Evolutionary conservation across 2,888 invertebrate species (phyloP).

Genomic region (Notodonta dromedarius): DNA sequence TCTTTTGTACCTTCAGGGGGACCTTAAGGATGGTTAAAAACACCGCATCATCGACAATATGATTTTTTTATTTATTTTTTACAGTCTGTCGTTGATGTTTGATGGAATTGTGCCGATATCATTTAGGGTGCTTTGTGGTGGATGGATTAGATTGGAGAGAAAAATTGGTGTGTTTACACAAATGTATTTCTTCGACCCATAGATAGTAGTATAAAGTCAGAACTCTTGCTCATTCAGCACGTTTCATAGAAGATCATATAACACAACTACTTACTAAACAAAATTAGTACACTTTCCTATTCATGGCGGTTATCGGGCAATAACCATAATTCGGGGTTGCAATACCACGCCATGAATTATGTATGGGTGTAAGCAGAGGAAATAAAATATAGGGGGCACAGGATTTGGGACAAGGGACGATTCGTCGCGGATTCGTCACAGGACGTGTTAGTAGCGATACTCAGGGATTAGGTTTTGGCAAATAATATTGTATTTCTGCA

Average conservation of each 20-base stretch:
- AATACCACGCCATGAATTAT: constrained; percentile 70
- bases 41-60: constrained; percentile 57
- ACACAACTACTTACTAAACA: constrained; percentile 23
- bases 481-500: constrained; percentile 29
- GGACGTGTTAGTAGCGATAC: constrained; percentile 23
- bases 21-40: constrained; percentile 39
- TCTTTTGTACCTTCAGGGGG: constrained; percentile 54
- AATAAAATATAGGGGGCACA: constrained; percentile 59
- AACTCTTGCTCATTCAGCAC: not conserved
- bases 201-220: no score
- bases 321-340: constrained; percentile 46
- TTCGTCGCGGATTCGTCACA: constrained; percentile 75
- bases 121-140: constrained; percentile 24
- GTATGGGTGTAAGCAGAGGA: constrained; percentile 47
- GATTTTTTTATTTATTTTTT: constrained; percentile 78
- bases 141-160: not conserved
- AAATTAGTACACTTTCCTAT: constrained; percentile 40
- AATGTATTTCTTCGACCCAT: no score
- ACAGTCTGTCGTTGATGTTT: constrained; percentile 74
- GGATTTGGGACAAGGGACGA: constrained; percentile 62
- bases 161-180: not conserved
- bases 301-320: constrained; percentile 42
- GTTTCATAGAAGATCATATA: not conserved
- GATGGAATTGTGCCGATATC: constrained; percentile 58
- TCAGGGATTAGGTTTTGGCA: constrained; percentile 17